phyloP scores from a whole-genome alignment of 2,888 invertebrate genomes.

The Apomyelois bistriatella region DNA sequence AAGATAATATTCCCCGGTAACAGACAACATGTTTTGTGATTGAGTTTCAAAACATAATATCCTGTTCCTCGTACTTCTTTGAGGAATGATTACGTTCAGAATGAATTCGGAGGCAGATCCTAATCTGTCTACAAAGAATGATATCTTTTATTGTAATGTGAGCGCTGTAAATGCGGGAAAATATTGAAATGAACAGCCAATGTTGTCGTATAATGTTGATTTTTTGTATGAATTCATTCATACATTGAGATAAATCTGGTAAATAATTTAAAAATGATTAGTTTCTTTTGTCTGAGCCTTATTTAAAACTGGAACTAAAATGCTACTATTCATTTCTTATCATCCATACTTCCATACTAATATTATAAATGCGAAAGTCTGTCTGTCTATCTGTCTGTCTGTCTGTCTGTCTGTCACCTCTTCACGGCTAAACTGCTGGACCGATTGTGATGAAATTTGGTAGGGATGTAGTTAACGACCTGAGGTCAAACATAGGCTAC shows the following conservation, averaged over 20 bases:
- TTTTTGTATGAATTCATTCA: not conserved
- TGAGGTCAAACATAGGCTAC: too few species aligned
- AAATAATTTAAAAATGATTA: too few species aligned
- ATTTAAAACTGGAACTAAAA: too few species aligned
- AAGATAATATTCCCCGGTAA: not conserved
- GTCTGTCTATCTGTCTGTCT: too few species aligned
- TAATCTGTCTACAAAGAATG: constrained; percentile 8
- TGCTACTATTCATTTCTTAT: too few species aligned
- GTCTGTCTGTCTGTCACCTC: too few species aligned
- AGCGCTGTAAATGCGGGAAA: not conserved
- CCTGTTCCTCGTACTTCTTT: constrained; percentile 5
- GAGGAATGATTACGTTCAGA: constrained; percentile 7
- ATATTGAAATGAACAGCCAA: not conserved
- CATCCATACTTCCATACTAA: too few species aligned
- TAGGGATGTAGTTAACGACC: too few species aligned
- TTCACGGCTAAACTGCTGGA: too few species aligned
- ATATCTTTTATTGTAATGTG: constrained; percentile 8
- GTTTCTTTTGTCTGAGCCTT: too few species aligned
- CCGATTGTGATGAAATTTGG: too few species aligned
- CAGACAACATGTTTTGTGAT: constrained; percentile 7
- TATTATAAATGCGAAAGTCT: too few species aligned
- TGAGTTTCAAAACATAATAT: constrained; percentile 8
- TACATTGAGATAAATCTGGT: not conserved
- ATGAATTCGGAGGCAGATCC: not conserved
- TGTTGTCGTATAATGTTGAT: not conserved